Conservation (phyloP, 2,888 invertebrate genomes). For the Cheilosia variabilis region DNA sequence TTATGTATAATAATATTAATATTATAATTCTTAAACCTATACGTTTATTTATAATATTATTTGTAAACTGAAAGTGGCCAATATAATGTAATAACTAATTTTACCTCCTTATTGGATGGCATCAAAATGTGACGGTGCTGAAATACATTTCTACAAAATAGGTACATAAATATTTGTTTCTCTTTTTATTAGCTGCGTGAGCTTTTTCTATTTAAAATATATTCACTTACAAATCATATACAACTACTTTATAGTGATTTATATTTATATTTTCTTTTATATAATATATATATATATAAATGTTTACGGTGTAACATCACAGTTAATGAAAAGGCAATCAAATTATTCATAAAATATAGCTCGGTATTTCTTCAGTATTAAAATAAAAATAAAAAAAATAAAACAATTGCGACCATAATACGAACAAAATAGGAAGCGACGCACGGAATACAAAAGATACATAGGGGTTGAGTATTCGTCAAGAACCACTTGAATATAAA, state of each 20-base stretch:
- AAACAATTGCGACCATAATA: not conserved
- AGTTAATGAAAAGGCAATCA: slow-evolving; percentile 76
- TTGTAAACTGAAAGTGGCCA: slow-evolving; percentile 1
- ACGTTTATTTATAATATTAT: not conserved
- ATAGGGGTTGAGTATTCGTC: not conserved
- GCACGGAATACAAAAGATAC: not conserved
- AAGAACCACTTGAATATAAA: too few relatives aligned
- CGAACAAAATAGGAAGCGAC: not conserved
- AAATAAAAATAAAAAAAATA: not conserved
- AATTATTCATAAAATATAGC: slow-evolving; percentile 49
- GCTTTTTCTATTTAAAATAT: slow-evolving; percentile 3
- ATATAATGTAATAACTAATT: not conserved
- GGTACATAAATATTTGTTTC: not conserved
- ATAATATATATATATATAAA: slow-evolving; percentile 16
- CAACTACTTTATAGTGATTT: slow-evolving; percentile 33
- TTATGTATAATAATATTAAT: slow-evolving; percentile 7
- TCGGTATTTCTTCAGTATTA: not conserved
- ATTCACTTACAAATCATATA: slow-evolving; percentile 16
- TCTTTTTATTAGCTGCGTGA: not conserved
- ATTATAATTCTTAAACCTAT: slow-evolving; percentile 12
- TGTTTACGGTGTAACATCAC: slow-evolving; percentile 72
- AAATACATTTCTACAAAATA: slow-evolving; percentile 9
- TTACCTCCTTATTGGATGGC: slow-evolving; percentile 42
- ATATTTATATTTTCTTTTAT: slow-evolving; percentile 23
- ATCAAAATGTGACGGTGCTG: slow-evolving; percentile 58